phyloP scores from a whole-genome alignment of 2,888 invertebrate species.

The Malthinus seriepunctatus region DNA sequence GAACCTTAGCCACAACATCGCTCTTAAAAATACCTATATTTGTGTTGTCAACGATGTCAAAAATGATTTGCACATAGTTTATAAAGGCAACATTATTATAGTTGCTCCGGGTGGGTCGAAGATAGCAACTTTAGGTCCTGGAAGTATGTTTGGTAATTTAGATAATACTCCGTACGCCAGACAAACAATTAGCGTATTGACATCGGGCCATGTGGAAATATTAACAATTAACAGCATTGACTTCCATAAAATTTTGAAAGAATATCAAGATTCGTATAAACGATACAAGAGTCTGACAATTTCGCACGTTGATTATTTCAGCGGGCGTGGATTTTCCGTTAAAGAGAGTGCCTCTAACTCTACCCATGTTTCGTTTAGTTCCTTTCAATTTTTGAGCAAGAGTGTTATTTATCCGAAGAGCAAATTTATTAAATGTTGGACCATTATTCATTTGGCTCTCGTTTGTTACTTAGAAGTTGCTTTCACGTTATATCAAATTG shows the following conservation, averaged over 20 bases:
- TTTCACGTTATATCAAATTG: slow-evolving; percentile 26
- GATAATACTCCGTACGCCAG: slow-evolving; percentile 12
- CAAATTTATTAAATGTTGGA: slow-evolving; percentile 14
- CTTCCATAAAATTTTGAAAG: slow-evolving; percentile 9
- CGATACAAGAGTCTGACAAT: not conserved
- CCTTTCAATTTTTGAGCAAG: not conserved
- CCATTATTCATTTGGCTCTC: slow-evolving; percentile 12
- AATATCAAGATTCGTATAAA: not conserved
- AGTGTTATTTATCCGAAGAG: slow-evolving; percentile 9
- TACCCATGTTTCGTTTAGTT: not conserved
- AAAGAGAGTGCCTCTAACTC: not conserved
- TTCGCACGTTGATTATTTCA: slow-evolving; percentile 13
- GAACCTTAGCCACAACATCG: slow-evolving; percentile 8
- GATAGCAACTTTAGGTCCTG: slow-evolving; percentile 19
- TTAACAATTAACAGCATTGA: slow-evolving; percentile 9
- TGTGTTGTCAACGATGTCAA: slow-evolving; percentile 24
- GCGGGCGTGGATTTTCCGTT: not conserved
- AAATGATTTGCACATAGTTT: slow-evolving; percentile 3
- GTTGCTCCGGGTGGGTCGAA: slow-evolving; percentile 24
- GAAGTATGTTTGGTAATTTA: slow-evolving; percentile 31
- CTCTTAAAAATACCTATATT: slow-evolving; percentile 17
- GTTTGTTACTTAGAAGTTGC: slow-evolving; percentile 24
- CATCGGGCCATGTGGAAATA: slow-evolving; percentile 23
- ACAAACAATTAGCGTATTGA: slow-evolving; percentile 15
- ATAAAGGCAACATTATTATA: slow-evolving; percentile 21